Evolutionary conservation across 2,888 invertebrate genomes (phyloP).

Genomic region (Scrobipalpa atriplicella): DNA sequence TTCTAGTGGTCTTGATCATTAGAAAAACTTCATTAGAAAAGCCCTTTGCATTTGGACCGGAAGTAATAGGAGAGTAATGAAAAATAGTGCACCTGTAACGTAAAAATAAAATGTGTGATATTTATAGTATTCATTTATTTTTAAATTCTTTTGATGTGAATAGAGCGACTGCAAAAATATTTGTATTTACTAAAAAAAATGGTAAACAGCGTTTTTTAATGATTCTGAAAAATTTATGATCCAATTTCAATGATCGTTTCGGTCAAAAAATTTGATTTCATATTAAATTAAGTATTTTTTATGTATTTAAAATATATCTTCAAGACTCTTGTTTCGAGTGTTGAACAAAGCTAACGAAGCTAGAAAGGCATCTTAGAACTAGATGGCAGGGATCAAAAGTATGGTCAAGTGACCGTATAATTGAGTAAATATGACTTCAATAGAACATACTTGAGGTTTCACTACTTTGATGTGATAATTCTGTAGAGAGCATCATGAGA

Average conservation of each 20-base stretch:
- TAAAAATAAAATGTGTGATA: too few species aligned
- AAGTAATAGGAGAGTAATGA: neutral
- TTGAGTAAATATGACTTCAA: slow-evolving; percentile 12
- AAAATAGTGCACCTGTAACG: neutral
- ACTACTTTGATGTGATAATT: slow-evolving; percentile 25
- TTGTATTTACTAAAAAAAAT: too few species aligned
- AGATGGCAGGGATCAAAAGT: neutral
- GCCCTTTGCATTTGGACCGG: neutral
- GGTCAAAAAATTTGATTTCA: too few species aligned
- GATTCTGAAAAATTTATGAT: too few species aligned
- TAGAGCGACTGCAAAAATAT: too few species aligned
- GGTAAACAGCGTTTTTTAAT: too few species aligned
- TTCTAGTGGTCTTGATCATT: slow-evolving; percentile 2
- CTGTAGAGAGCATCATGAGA: neutral
- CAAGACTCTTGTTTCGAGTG: neutral
- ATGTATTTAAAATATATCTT: too few species aligned
- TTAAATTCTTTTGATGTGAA: too few species aligned
- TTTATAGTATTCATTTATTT: too few species aligned
- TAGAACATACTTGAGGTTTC: slow-evolving; percentile 11
- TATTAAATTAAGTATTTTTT: too few species aligned
- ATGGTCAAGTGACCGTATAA: slow-evolving; percentile 14
- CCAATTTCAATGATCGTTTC: too few species aligned
- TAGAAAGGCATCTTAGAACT: neutral
- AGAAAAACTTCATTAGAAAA: neutral
- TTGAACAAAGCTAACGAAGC: neutral